Base-by-base conservation (phyloP, 2,797 vertebrate genomes). In the Thripadectes ignobilis region DNA sequence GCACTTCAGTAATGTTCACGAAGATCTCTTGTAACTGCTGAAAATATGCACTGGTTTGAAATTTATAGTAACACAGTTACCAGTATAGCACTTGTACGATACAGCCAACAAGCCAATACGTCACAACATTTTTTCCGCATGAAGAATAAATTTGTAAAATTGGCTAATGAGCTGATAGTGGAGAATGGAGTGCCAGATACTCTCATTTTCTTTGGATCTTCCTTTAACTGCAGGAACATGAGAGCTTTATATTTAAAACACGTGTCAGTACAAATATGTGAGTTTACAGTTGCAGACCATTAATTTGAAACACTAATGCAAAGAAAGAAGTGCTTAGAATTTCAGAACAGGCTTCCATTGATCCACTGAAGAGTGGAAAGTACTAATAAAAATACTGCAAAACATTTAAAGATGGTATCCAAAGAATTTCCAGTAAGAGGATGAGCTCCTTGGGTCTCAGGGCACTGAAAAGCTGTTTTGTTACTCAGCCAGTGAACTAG, bases 251-350 rank as follows among this genome's bases (percentile, higher is more conserved):
- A 74, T 84, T 80, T 93, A 65, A 87, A 94, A 95, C 82, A 90
- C 4, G 45, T 24, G 72, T 82, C 71, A 74, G 79, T 57, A 46
- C 54, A 74, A 86, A 68, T 52, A 92, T 22, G 46, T 71, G 58
- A 78, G 71, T 92, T 96, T 93, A 92, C 27, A 74, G 93, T 90
- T 88, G 88, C 71, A 88, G 93, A 59, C 29, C 91, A 88, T 84
- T 89, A 96, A 94, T 88, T 78, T 91, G 77, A 78, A 94, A 85
- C 19, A 36, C 34, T 79, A 88, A 88, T 62, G 55, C 66, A 73
- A 85, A 94, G 77, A 92, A 94, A 86, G 86, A 93, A 88, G 78
- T 71, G 65, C 27, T 76, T 93, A 91, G 84, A 92, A 81, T 95
- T 96, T 85, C 69, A 92, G 75, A 93, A 79, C 72, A 94, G 80